phyloP scores from a whole-genome alignment of 2,888 invertebrate species.

The Heliconius charithonia region DNA sequence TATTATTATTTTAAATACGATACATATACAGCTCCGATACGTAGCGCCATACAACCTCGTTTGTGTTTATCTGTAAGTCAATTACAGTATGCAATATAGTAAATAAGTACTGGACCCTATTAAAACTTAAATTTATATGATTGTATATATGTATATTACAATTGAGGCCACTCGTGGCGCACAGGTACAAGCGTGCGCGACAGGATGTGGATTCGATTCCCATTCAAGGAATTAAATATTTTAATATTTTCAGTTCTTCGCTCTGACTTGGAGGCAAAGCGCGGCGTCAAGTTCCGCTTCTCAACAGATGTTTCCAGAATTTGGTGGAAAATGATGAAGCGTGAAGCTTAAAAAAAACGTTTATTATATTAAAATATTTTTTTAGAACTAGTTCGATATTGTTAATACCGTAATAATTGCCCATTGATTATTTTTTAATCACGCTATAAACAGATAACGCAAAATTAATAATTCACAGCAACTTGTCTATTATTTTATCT shows the following conservation, averaged over 20 bases:
- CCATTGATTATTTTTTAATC: not conserved
- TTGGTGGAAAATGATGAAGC: no score
- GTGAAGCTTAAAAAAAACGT: not conserved
- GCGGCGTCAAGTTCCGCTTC: no score
- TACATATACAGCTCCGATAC: slow-evolving; percentile 29
- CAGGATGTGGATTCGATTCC: no score
- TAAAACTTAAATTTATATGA: not conserved
- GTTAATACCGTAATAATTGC: not conserved
- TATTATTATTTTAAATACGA: slow-evolving; percentile 14
- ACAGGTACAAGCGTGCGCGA: no score
- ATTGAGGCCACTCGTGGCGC: no score
- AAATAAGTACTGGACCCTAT: not conserved
- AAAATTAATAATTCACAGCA: not conserved
- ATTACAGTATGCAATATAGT: slow-evolving; percentile 50
- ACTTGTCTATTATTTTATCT: not conserved
- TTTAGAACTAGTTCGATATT: not conserved
- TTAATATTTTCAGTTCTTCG: no score
- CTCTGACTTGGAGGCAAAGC: no score
- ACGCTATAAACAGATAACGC: not conserved
- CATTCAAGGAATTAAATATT: no score
- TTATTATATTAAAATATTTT: not conserved
- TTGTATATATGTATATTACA: no score
- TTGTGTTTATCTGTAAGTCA: slow-evolving; percentile 55
- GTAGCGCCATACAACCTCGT: slow-evolving; percentile 47
- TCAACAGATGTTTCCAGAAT: no score